Evolutionary conservation across 2,888 invertebrate species (phyloP), one percentile per base, ranked within the genome.

Genomic region (Agriopis marginaria): DNA sequence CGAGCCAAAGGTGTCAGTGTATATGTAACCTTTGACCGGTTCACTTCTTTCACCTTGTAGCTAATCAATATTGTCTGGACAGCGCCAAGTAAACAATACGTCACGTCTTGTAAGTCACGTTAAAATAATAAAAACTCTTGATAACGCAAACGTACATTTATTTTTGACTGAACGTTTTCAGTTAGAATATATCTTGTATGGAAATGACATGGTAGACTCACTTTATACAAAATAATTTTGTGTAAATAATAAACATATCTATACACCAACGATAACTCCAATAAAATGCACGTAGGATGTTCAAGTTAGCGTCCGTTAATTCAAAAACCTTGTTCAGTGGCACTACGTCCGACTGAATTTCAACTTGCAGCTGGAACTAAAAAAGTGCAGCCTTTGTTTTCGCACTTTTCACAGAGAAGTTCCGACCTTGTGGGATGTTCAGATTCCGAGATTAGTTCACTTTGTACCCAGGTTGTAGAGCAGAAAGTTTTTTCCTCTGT

Each of bases 371-470:
- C 49, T 65, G 45, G 81, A 78, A 78, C 32, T 77, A 77, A 82
- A 81, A 79, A 75, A 82, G 79, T 82, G 79, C 83, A 79, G 76
- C 82, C 78, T 82, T 88, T 85, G 84, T 84, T 77, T 76, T 62
- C 51, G 60, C 73, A 75, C 72, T 74, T 86, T 84, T 82, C 81
- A 77, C 79, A 80, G 78, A 77, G 63, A 86, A 89, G 84, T 87
- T 86, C 80, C 76, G 80, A 83, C 82, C 83, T 85, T 85, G 85
- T 75, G 79, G 72, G 84, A 85, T 85, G 83, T 81, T 83, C 85
- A 83, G 84, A 86, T 87, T 87, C 82, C 81, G 71, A 85, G 86
- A 87, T 87, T 85, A 87, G 86, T 87, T 87, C 84, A 82, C 84
- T 87, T 88, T 89, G 86, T 87, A 84, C 81, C 79, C 76, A 76